Evolutionary conservation across 2,888 invertebrate genomes (phyloP), one percentile per base, ranked within the genome.

Genomic region (Watsonalla binaria): DNA sequence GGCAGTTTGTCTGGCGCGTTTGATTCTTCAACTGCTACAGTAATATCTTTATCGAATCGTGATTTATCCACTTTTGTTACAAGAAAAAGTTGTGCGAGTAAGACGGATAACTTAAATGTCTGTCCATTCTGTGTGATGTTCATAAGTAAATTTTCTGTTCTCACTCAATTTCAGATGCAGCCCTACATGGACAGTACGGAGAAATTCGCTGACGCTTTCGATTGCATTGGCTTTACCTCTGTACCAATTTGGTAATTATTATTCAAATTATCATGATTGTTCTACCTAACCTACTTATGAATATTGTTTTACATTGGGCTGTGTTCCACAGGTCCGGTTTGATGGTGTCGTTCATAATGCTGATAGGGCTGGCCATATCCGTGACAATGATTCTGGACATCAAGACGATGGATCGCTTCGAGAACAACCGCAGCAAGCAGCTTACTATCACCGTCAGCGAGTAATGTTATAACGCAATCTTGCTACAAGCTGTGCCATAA

Each of bases 351-450:
- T 84, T 94, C 47, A 92, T 99, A 62, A 90, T 99, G 68, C 89
- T 94, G 47, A 70, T 94, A 45, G 96, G 96, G 51, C 92, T 99
- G 59, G 92, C 94, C 14, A 92, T 96, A 79, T 98, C 97, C 6
- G 90, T 99, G 53, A 89, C 93, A 13, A 97, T 98, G 95, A 94
- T 99, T 63, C 92, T 97, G 91, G 96, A 96, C 79, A 97, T 99
- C 70, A 96, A 96, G 80, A 97, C 98, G 35, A 98, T 97, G 94
- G 99, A 99, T 84, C 93, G 97, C 72, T 99, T 99, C 84, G 99
- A 99, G 86, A 99, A 96, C 85, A 96, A 96, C 54, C 97, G 98
- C 77, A 97, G 96, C 75, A 99, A 98, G 86, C 96, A 97, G 60
- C 94, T 99, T 52, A 95, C 95, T 14, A 94, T 98, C 66, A 95